Evolutionary conservation across 2,888 invertebrate genomes (phyloP).

Genomic region (Dorcus hopei): DNA sequence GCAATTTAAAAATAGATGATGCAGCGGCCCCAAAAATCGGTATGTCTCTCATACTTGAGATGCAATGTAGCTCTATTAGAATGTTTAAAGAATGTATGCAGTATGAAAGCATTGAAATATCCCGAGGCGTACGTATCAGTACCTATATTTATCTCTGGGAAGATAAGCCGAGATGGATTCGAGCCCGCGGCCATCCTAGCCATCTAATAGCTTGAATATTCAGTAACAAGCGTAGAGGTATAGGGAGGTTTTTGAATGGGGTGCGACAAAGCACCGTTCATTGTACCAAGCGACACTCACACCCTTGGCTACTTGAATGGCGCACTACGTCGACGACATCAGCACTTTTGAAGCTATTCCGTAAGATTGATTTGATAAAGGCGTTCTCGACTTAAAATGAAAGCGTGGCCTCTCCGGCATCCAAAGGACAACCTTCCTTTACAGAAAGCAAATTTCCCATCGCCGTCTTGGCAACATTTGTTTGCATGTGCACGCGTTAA

Average conservation of each 20-base stretch:
- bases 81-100: not conserved
- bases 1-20: not conserved
- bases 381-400: slow-evolving; percentile 33
- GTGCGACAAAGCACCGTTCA: slow-evolving; percentile 42
- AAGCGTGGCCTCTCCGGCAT: not conserved
- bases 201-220: not conserved
- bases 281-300: slow-evolving; percentile 30
- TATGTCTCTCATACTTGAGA: not conserved
- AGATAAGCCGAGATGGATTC: slow-evolving; percentile 1
- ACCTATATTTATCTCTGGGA: not conserved
- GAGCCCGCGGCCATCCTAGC: not conserved
- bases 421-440: not conserved
- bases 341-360: slow-evolving; percentile 45
- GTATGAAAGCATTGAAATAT: not conserved
- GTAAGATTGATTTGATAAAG: slow-evolving; percentile 49
- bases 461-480: not conserved
- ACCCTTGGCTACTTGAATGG: slow-evolving; percentile 42
- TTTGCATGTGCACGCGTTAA: not conserved
- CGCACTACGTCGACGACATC: slow-evolving; percentile 38
- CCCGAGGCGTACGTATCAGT: not conserved
- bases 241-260: slow-evolving; percentile 38
- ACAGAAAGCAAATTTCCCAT: not conserved
- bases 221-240: not conserved
- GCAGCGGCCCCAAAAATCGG: not conserved
- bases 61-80: not conserved